These are phyloP conservation scores for Phenganax stokvisi DNA, from an alignment of 92 coral and sea anemone genomes.

Conservation along the genomic window DNA sequence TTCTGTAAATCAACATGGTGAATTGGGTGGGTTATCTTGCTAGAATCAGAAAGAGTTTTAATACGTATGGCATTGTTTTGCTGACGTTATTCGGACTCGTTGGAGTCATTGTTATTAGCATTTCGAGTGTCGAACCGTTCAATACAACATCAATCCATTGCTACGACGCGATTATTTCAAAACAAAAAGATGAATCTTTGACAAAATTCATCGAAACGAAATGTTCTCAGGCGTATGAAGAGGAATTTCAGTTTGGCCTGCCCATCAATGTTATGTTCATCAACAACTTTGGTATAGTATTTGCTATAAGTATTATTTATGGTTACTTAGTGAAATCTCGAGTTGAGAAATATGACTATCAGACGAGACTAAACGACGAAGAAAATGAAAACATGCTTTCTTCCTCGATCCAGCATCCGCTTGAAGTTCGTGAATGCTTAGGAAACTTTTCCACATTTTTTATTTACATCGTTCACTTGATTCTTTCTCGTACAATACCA, in stretches of 20 bases:
- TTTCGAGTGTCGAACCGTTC: neutral
- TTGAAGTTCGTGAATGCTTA: neutral
- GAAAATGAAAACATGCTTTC: neutral
- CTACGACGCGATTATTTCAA: neutral
- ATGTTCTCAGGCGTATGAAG: neutral
- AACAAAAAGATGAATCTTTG: neutral
- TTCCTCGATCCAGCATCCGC: neutral
- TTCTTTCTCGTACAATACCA: neutral
- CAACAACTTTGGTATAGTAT: neutral
- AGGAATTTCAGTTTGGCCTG: neutral
- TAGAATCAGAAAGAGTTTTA: neutral
- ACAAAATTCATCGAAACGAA: neutral
- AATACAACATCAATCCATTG: neutral
- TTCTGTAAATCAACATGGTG: too few species aligned
- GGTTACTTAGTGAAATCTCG: neutral
- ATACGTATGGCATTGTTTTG: neutral
- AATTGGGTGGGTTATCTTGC: too few species aligned
- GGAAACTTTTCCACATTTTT: neutral
- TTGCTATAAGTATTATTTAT: slow-evolving; percentile 2
- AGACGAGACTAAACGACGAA: neutral
- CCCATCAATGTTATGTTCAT: neutral
- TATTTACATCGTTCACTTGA: neutral
- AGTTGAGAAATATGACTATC: neutral
- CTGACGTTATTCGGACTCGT: neutral
- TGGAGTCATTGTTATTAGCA: neutral